These are phyloP conservation scores for Probaryconus sp. DNA, from an alignment of 1,140 invertebrate genomes.

Conservation along the genomic window DNA sequence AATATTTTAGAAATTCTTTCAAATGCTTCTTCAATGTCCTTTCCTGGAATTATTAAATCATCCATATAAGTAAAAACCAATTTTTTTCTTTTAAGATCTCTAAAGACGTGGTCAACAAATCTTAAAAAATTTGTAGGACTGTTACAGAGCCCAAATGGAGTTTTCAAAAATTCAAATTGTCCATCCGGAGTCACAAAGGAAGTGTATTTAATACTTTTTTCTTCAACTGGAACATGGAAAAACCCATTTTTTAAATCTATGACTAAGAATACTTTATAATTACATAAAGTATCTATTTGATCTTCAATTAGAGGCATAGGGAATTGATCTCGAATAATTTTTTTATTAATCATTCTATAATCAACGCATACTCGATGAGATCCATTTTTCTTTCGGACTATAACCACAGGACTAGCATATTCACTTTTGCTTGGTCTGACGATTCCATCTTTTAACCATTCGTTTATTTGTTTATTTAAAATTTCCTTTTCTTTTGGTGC, in stretches of 20 bases:
- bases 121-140: slow-evolving; percentile 19
- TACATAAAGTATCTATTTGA: slow-evolving; percentile 14
- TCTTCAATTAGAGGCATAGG: slow-evolving; percentile 17
- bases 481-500: slow-evolving; percentile 15
- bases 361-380: slow-evolving; percentile 4
- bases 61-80: slow-evolving; percentile 24
- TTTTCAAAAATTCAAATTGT: slow-evolving; percentile 14
- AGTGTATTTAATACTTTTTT: slow-evolving; percentile 19
- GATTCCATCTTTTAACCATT: slow-evolving; percentile 23
- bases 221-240: slow-evolving; percentile 18
- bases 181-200: slow-evolving; percentile 10
- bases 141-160: slow-evolving; percentile 27
- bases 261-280: slow-evolving; percentile 8
- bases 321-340: slow-evolving; percentile 12
- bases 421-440: slow-evolving; percentile 11
- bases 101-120: slow-evolving; percentile 14
- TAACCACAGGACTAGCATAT: slow-evolving; percentile 6
- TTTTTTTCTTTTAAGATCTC: background rate
- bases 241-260: slow-evolving; percentile 20
- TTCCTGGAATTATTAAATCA: slow-evolving; percentile 15
- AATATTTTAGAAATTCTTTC: background rate
- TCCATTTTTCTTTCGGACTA: slow-evolving; percentile 10
- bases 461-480: slow-evolving; percentile 9
- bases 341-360: slow-evolving; percentile 16
- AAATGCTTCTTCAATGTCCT: slow-evolving; percentile 8